Conservation (phyloP, 2,797 vertebrate species). For the Ptychadena robeensis region DNA sequence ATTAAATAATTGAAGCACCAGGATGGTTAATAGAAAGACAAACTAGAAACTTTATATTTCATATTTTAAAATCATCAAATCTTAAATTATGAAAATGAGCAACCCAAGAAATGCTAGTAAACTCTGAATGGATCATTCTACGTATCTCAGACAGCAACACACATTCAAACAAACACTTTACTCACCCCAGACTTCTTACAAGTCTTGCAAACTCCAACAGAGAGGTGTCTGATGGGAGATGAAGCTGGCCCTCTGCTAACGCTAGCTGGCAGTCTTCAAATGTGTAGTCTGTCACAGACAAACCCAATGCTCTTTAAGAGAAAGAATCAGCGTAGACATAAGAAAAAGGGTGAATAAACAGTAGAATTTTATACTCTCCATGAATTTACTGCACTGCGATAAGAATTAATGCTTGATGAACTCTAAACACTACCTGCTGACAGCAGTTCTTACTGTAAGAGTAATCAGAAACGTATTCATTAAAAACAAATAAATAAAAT, state of each 20-base stretch:
- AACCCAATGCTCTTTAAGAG: constrained; percentile 83
- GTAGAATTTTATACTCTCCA: background rate
- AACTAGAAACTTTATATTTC: no score
- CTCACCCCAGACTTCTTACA: constrained; percentile 92
- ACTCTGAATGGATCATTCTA: no score
- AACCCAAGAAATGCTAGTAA: no score
- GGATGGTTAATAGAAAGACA: no score
- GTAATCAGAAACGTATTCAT: background rate
- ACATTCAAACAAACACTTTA: constrained; percentile 17
- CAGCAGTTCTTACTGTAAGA: background rate
- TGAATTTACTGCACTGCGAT: no score
- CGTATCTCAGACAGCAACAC: background rate
- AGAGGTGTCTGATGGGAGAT: constrained; percentile 91
- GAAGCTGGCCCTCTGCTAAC: constrained; percentile 92
- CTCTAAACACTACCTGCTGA: background rate
- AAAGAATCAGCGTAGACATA: constrained; percentile 25
- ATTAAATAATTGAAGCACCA: no score
- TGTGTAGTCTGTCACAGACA: constrained; percentile 94
- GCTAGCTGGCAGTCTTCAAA: constrained; percentile 98
- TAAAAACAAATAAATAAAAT: no score
- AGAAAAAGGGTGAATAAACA: background rate
- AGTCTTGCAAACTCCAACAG: constrained; percentile 95
- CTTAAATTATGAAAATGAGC: no score
- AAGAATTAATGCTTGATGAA: background rate
- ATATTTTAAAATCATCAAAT: no score